Evolutionary conservation across 2,797 vertebrate species (phyloP), one percentile per base, ranked within the genome.

Genomic region (Varecia variegata): DNA sequence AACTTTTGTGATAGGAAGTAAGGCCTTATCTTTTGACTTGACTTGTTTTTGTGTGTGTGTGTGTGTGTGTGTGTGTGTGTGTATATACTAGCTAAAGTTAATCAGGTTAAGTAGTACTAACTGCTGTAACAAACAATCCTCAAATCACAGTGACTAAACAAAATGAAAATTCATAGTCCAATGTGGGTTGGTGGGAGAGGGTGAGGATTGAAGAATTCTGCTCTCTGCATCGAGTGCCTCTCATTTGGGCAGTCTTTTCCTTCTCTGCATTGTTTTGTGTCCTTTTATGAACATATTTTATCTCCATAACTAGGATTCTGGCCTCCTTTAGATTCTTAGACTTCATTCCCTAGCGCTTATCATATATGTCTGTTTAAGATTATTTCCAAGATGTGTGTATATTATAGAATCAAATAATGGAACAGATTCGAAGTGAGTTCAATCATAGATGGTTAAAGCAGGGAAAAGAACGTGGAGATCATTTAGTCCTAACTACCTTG

Each of bases 311-410:
- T 87, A 81, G 45, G 7, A 83, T 86, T 94, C 38, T 84, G 67
- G 35, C 12, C 62, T 84, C 60, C 50, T 67, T 80, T 81, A 71
- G 8, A 86, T 56, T 70, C 56, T 10, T 94, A 45, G 47, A 88
- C 20, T 92, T 90, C 50, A 14, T 83, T 88, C 52, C n/a, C 8
- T 32, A 67, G 62, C 40, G 67, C 18, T 25, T 76, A 35, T 94
- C 38, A 86, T 95, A 88, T 95, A 90, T 68, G n/a, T 68, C 86
- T 88, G 43, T 88, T 86, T 40, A 92, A 89, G 50, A 89, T 93
- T 84, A 89, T 87, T 96, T 93, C 91, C 71, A 93, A 85, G 20
- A n/a, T 89, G 52, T 90, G 4, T 65, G 32, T 56, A 68, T 27
- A 95, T 92, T 86, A 95, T 93, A 95, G 88, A 84, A 79, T 83